A percentile compares a stretch with the other conserved stretches of the same genome.
Conservation (phyloP, 2,888 invertebrate genomes). For the Aphelenchoides bicaudatus region DNA sequence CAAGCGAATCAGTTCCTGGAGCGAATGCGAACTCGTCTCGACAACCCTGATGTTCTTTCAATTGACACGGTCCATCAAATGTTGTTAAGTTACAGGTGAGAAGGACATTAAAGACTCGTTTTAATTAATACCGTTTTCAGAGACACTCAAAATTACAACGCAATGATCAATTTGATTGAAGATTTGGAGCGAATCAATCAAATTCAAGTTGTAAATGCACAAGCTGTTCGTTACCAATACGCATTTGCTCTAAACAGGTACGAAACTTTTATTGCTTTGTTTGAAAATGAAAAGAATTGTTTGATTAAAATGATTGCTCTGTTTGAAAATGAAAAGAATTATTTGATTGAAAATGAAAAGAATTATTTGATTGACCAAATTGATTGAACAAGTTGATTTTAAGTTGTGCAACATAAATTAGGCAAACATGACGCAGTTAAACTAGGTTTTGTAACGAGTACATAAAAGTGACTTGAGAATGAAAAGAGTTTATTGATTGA, state of each 20-base stretch:
- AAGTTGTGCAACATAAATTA: too few relatives aligned
- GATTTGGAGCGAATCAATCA: constrained; percentile 83
- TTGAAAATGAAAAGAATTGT: background rate
- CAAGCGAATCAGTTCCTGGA: constrained; percentile 70
- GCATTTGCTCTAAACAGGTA: constrained; percentile 92
- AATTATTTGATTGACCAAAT: too few relatives aligned
- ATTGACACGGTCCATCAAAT: constrained; percentile 77
- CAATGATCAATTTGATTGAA: constrained; percentile 92
- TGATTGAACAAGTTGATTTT: too few relatives aligned
- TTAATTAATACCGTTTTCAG: constrained; percentile 36
- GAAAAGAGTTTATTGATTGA: too few relatives aligned
- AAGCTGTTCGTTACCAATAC: constrained; percentile 84
- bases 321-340: background rate
- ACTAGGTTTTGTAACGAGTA: too few relatives aligned
- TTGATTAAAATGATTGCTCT: constrained; percentile 7
- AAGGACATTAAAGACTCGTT: background rate
- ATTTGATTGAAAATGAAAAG: too few relatives aligned
- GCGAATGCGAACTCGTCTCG: constrained; percentile 81
- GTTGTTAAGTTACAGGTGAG: constrained; percentile 51
- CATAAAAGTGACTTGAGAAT: too few relatives aligned
- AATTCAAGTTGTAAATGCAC: constrained; percentile 80
- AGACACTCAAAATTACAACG: constrained; percentile 67
- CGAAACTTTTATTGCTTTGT: constrained; percentile 22
- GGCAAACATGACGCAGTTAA: too few relatives aligned
- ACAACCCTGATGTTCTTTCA: constrained; percentile 92